These are phyloP conservation scores for Drosophila nr. perissopoda DNA, from an alignment of 2,888 invertebrate genomes.

Conservation along the genomic window DNA sequence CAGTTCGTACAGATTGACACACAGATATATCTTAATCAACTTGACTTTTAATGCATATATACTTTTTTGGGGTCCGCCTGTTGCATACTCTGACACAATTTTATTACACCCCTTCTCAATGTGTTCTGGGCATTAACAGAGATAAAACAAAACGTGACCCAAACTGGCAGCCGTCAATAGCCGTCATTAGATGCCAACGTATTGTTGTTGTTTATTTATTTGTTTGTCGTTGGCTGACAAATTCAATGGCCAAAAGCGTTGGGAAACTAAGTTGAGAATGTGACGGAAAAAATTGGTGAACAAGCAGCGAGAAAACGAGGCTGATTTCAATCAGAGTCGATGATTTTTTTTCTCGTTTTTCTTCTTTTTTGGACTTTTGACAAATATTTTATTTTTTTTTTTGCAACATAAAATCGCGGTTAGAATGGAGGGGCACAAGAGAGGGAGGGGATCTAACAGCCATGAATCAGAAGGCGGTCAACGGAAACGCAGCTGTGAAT, in stretches of 20 bases:
- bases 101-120: background rate
- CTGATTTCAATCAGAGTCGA: conserved; percentile 65
- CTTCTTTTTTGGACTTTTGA: conserved; percentile 11
- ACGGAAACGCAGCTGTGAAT: conserved; percentile 67
- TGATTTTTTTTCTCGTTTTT: conserved; percentile 16
- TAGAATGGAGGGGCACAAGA: background rate
- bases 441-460: conserved; percentile 3
- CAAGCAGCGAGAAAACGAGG: conserved; percentile 59
- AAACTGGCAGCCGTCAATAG: conserved; percentile 49
- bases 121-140: background rate
- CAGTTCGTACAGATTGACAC: background rate
- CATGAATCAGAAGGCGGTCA: conserved; percentile 71
- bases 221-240: conserved; percentile 44
- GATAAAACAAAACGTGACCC: conserved; percentile 38
- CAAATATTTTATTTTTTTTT: conserved; percentile 1
- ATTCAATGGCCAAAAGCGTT: conserved; percentile 68
- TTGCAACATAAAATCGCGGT: background rate
- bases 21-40: background rate
- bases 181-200: conserved; percentile 56
- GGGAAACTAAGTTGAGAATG: conserved; percentile 63
- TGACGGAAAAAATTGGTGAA: conserved; percentile 64
- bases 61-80: background rate
- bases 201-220: conserved; percentile 34
- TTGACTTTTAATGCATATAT: background rate
- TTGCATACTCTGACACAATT: background rate